These are phyloP conservation scores for Gymnocephalus cernua DNA, from an alignment of 2,113 vertebrate species.

Conservation along the genomic window DNA sequence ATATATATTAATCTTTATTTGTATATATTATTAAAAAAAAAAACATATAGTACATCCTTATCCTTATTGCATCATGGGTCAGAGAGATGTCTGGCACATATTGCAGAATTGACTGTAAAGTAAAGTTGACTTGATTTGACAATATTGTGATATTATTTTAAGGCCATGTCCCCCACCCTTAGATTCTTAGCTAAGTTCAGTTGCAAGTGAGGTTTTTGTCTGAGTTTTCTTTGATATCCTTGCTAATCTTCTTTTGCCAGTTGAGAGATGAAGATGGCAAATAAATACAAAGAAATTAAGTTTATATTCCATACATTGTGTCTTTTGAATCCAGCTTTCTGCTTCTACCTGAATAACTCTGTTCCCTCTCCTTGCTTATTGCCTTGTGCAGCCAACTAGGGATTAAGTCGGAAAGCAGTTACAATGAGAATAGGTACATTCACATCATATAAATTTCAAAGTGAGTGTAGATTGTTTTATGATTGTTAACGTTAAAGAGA, in stretches of 20 bases:
- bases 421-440: not conserved
- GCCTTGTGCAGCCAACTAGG: not conserved
- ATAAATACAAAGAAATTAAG: conserved; percentile 1
- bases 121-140: too few species aligned
- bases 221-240: conserved; percentile 9
- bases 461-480: not conserved
- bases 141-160: too few species aligned
- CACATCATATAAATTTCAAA: not conserved
- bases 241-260: not conserved
- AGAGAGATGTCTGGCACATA: too few species aligned
- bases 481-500: not conserved
- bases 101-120: too few species aligned
- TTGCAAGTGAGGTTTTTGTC: not conserved
- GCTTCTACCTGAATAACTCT: not conserved
- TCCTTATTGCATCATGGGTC: too few species aligned
- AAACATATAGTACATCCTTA: too few species aligned
- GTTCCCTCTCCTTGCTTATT: not conserved
- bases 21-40: too few species aligned
- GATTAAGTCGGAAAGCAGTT: not conserved
- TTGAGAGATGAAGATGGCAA: not conserved
- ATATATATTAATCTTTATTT: too few species aligned
- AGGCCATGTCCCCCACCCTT: not conserved
- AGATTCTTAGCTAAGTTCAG: not conserved
- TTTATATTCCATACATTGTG: not conserved
- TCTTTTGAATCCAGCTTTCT: not conserved